phyloP scores from a whole-genome alignment of 1,140 invertebrate species.

The Drosophila saltans region DNA sequence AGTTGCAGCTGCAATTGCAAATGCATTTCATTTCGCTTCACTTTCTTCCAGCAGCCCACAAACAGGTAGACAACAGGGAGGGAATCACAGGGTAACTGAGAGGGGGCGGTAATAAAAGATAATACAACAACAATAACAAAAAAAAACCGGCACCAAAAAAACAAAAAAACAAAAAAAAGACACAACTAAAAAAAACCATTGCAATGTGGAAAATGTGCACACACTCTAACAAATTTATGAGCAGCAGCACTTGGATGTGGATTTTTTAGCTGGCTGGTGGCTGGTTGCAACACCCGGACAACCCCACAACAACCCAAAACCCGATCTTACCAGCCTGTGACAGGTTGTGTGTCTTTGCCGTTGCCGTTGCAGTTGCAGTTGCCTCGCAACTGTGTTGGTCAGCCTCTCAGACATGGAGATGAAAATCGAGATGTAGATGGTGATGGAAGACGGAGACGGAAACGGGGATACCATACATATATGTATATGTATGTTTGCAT shows the following conservation, averaged over 20 bases:
- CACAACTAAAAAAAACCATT: constrained; percentile 44
- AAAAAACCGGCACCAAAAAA: constrained; percentile 45
- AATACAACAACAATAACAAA: not conserved
- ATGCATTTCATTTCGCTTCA: constrained; percentile 74
- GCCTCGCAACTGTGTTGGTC: constrained; percentile 3
- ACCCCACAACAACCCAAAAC: constrained; percentile 47
- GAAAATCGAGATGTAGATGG: constrained; percentile 1
- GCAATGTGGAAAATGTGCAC: constrained; percentile 75
- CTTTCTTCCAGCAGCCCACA: constrained; percentile 64
- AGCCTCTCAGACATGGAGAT: constrained; percentile 1
- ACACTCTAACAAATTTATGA: constrained; percentile 73
- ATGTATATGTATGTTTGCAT: not conserved
- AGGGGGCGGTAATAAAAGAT: not conserved
- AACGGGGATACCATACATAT: not conserved
- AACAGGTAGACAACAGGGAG: not conserved
- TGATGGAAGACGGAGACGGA: not conserved
- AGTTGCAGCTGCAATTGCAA: constrained; percentile 48
- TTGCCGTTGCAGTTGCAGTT: constrained; percentile 4
- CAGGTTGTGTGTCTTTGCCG: constrained; percentile 55
- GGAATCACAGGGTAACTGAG: not conserved
- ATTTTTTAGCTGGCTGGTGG: constrained; percentile 28
- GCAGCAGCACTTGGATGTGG: constrained; percentile 65
- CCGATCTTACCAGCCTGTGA: constrained; percentile 50
- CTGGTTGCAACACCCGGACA: constrained; percentile 65
- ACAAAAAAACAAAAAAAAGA: constrained; percentile 24